Conservation (phyloP, 2,888 invertebrate genomes). For the Orchesella flavescens region DNA sequence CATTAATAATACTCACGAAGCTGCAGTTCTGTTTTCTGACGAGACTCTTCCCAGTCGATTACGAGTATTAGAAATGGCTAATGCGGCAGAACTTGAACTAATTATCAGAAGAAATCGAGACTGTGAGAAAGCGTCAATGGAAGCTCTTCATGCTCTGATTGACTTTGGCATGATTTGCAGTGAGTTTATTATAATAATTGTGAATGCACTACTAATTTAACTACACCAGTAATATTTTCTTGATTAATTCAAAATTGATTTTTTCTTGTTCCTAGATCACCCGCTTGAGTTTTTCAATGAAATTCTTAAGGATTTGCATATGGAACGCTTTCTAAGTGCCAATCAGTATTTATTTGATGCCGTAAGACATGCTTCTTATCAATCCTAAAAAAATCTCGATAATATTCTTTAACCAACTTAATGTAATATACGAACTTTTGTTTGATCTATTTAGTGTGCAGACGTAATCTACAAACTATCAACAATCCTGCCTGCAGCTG, state of each 20-base stretch:
- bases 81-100: slow-evolving; percentile 20
- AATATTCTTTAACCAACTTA: too few relatives aligned
- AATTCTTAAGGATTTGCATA: slow-evolving; percentile 52
- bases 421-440: neutral
- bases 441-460: slow-evolving; percentile 30
- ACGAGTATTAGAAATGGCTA: neutral
- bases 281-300: slow-evolving; percentile 49
- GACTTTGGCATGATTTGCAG: slow-evolving; percentile 62
- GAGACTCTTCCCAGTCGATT: slow-evolving; percentile 11
- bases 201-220: too few relatives aligned
- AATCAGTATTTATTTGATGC: slow-evolving; percentile 66
- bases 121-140: slow-evolving; percentile 50
- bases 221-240: neutral
- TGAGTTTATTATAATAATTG: slow-evolving; percentile 29
- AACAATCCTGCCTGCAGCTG: slow-evolving; percentile 15
- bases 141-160: slow-evolving; percentile 60
- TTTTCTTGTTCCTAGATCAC: slow-evolving; percentile 54
- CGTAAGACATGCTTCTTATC: slow-evolving; percentile 41
- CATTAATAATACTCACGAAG: slow-evolving; percentile 27
- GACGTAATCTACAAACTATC: slow-evolving; percentile 38
- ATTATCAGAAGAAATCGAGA: slow-evolving; percentile 5
- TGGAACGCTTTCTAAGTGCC: slow-evolving; percentile 39
- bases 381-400: too few relatives aligned
- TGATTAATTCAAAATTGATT: neutral
- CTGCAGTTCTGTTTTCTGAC: neutral